These are phyloP conservation scores for Copsychus sechellarum DNA, from an alignment of 2,113 vertebrate species.

Conservation along the genomic window DNA sequence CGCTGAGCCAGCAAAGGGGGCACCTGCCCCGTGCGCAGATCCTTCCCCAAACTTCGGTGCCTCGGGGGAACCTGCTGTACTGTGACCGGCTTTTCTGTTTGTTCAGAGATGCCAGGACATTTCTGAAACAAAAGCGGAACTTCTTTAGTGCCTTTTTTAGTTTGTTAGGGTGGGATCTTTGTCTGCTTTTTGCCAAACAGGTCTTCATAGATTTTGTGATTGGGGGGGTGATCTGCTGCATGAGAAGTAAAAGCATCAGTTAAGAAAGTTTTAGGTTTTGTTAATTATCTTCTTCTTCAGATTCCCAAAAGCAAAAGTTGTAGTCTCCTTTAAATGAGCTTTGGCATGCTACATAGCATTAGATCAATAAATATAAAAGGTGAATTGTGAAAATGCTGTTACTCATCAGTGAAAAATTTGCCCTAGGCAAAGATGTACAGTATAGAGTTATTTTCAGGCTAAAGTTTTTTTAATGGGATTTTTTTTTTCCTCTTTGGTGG, in stretches of 20 bases:
- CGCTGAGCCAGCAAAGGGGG: rapidly evolving
- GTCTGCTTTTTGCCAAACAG: neutral
- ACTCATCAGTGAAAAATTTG: conserved; percentile 76
- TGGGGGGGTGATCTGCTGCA: neutral
- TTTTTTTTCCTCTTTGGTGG: neutral
- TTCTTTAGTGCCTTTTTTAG: neutral
- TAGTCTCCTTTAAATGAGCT: conserved; percentile 76
- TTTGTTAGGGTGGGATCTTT: neutral
- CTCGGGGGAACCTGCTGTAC: neutral
- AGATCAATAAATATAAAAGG: conserved; percentile 70
- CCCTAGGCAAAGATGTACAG: conserved; percentile 63
- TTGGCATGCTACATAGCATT: conserved; percentile 59
- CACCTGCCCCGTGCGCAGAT: rapidly evolving
- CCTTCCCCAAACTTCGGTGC: neutral
- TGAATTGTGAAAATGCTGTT: conserved; percentile 77
- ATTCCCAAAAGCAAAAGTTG: neutral
- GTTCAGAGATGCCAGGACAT: neutral
- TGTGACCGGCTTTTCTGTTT: neutral
- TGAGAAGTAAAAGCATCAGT: neutral
- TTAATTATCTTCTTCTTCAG: neutral
- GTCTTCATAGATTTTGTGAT: neutral
- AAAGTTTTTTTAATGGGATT: conserved; percentile 7
- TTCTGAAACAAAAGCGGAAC: neutral
- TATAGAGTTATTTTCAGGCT: conserved; percentile 52
- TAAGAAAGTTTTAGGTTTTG: neutral